Base-by-base conservation (phyloP, 1,140 invertebrate genomes). In the Hylyphantes graminicola region DNA sequence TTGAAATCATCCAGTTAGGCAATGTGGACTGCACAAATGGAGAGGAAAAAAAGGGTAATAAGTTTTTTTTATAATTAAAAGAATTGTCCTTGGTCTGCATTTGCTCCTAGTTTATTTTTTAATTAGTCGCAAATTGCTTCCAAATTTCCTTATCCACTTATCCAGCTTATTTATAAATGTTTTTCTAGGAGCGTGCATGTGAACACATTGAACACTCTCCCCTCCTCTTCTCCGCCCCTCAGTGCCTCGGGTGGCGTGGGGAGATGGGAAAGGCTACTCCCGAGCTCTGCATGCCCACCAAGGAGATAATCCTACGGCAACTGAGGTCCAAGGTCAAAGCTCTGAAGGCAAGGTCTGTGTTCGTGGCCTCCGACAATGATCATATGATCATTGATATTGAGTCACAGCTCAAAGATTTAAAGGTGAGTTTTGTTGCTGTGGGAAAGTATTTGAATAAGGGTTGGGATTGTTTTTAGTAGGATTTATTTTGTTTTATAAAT, bases 181-280 rank as follows among this genome's bases (percentile, higher is more conserved):
- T 1, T 35, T 35, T 67, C 11, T 15, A 95, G 94, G 90, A 93
- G 17, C 92, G 94, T 89, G 97, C 97, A 11, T 99, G 98, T 90
- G 93, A 96, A 87, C 96, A 97, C 89, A 93, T 98, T 15, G 92
- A 94, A 12, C 92, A 93, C 53, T 95, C 94, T 83, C 93, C 94
- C 4, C 94, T 94, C 88, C 91, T 99, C 81, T 99, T 99, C 91
- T 94, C 97, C 48, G 96, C 97, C 7, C 94, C 97, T 6, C 98
- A 99, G 89, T 99, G 98, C 91, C 91, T 99, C 15, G 98, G 98
- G 2, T 98, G 98, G 89, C 91, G 93, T 83, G 95, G 95, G 89
- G 96, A 99, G 91, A 92, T 93, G 64, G 85, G 95, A 3, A 92
- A 92, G 87, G 92, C 96, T 6, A 96, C 95, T 48, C 82, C 90